Evolutionary conservation across 2,888 invertebrate species (phyloP).

Genomic region (Sympetrum striolatum): DNA sequence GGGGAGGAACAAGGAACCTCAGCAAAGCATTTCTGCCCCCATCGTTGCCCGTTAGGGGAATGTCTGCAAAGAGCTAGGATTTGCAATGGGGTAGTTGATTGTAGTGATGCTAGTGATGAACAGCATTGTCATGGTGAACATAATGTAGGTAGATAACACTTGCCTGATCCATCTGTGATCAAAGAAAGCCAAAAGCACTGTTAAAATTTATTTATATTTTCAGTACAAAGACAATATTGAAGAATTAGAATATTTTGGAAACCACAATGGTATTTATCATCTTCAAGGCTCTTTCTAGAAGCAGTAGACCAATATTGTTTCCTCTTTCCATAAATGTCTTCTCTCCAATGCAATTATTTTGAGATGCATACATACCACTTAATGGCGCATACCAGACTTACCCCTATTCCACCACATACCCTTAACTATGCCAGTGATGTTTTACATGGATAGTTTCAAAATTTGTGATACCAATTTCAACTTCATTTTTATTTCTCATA

Average conservation of each 20-base stretch:
- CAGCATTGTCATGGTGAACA: constrained; percentile 61
- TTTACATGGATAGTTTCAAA: neutral
- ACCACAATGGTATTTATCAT: neutral
- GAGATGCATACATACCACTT: neutral
- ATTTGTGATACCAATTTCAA: neutral
- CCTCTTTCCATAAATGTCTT: neutral
- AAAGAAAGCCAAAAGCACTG: neutral
- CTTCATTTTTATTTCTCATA: neutral
- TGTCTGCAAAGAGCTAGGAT: constrained; percentile 74
- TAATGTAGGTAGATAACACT: neutral
- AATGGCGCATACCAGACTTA: too few relatives aligned
- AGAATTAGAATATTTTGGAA: neutral
- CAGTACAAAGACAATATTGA: neutral
- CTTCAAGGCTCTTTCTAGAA: neutral
- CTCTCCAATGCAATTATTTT: neutral
- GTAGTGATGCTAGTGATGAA: constrained; percentile 78
- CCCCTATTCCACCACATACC: too few relatives aligned
- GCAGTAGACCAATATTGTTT: neutral
- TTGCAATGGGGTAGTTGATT: constrained; percentile 80
- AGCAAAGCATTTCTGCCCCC: constrained; percentile 61
- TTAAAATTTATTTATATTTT: neutral
- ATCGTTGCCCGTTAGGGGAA: constrained; percentile 77
- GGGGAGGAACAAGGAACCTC: constrained; percentile 52
- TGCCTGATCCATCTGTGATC: neutral
- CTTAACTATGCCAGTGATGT: too few relatives aligned